These are phyloP conservation scores for Caranx ignobilis DNA, from an alignment of 2,113 vertebrate species.

Conservation along the genomic window DNA sequence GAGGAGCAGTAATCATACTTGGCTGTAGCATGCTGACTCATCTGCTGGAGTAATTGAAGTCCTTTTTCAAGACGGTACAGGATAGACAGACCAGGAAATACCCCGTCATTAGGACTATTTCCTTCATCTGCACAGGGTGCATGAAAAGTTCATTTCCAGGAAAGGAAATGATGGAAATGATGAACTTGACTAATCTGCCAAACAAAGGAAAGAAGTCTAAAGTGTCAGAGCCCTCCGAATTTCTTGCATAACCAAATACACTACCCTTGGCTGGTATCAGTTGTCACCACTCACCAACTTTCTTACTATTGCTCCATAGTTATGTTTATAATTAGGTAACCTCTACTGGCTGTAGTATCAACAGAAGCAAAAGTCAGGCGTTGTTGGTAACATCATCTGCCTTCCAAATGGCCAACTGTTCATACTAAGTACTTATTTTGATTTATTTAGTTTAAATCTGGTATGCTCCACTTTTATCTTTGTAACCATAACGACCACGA, in stretches of 20 bases:
- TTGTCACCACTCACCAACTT: not conserved
- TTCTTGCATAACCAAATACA: not conserved
- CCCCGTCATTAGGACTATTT: slow-evolving; percentile 28
- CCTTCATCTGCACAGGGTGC: slow-evolving; percentile 22
- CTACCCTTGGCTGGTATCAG: not conserved
- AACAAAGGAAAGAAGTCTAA: not conserved
- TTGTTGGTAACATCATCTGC: not conserved
- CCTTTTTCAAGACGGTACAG: slow-evolving; percentile 31
- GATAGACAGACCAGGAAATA: slow-evolving; percentile 46
- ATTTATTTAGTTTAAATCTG: not conserved
- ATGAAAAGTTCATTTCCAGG: slow-evolving; percentile 25
- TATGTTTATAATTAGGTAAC: not conserved
- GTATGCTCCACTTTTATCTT: not conserved
- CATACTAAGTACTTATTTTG: not conserved
- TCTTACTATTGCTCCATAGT: not conserved
- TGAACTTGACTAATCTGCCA: not conserved
- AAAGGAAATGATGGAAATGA: not conserved
- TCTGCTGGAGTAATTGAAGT: slow-evolving; percentile 62
- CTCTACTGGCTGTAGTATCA: not conserved
- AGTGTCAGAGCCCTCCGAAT: not conserved
- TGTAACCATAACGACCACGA: not conserved
- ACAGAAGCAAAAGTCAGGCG: not conserved
- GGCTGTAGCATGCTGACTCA: slow-evolving; percentile 72
- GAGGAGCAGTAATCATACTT: slow-evolving; percentile 72
- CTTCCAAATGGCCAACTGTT: not conserved